phyloP scores from a whole-genome alignment of 2,888 invertebrate species.

The Acrobasis consociella region DNA sequence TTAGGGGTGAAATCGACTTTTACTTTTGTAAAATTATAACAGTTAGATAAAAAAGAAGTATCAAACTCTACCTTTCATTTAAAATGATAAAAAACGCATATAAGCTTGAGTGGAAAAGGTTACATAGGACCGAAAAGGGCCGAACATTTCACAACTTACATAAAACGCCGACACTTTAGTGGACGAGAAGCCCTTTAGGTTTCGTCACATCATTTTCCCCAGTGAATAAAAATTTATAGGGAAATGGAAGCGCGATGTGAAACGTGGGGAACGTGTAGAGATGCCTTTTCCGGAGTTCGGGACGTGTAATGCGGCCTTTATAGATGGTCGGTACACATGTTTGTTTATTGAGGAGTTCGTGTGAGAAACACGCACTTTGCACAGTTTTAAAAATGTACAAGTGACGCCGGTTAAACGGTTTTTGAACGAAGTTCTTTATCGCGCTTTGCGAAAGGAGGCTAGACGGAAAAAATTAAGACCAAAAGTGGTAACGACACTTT shows the following conservation, averaged over 20 bases:
- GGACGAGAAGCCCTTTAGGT: conserved; percentile 7
- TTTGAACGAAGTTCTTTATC: no score
- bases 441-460: no score
- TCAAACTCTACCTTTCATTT: not conserved
- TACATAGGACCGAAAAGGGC: not conserved
- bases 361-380: no score
- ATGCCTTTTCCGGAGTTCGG: conserved; percentile 6
- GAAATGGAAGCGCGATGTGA: conserved; percentile 6
- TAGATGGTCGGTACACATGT: not conserved
- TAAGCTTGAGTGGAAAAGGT: conserved; percentile 15
- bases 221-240: conserved; percentile 19
- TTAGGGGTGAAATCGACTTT: no score
- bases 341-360: no score
- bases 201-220: conserved; percentile 9
- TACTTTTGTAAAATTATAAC: no score
- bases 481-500: no score
- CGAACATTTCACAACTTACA: conserved; percentile 1
- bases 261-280: not conserved
- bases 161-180: conserved; percentile 12
- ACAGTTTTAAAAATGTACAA: no score
- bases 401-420: no score
- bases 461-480: no score
- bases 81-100: conserved; percentile 4
- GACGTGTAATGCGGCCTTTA: conserved; percentile 2
- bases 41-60: no score